Evolutionary conservation across 1,140 invertebrate genomes (phyloP).

Genomic region (Lordiphosa stackelbergi): DNA sequence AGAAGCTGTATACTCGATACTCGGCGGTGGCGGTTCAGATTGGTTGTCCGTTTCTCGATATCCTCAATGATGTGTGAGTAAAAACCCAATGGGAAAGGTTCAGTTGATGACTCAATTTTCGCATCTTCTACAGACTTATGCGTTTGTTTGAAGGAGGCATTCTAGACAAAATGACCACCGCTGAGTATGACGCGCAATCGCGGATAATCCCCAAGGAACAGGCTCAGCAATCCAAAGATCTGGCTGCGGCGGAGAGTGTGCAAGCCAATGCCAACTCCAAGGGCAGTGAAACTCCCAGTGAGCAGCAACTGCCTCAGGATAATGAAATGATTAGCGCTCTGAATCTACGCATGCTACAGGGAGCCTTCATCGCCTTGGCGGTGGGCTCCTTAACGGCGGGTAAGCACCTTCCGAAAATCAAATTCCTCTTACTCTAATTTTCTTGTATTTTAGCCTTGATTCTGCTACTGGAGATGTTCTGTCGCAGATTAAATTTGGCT

Average conservation of each 20-base stretch:
- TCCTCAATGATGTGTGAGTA: slow-evolving; percentile 83
- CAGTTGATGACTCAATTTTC: neutral
- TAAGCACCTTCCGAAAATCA: slow-evolving; percentile 4
- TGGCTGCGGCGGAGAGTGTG: slow-evolving; percentile 31
- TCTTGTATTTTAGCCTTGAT: slow-evolving; percentile 12
- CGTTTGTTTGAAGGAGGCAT: slow-evolving; percentile 85
- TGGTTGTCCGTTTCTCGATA: slow-evolving; percentile 84
- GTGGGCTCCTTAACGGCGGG: slow-evolving; percentile 78
- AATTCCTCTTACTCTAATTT: neutral
- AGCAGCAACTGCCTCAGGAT: slow-evolving; percentile 23
- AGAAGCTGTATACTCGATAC: slow-evolving; percentile 85
- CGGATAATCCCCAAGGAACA: slow-evolving; percentile 72
- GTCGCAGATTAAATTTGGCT: slow-evolving; percentile 15
- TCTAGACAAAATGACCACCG: slow-evolving; percentile 83
- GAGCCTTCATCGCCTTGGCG: slow-evolving; percentile 82
- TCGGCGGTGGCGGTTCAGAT: slow-evolving; percentile 85
- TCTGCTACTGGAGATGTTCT: slow-evolving; percentile 36
- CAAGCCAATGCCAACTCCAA: slow-evolving; percentile 45
- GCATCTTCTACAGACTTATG: slow-evolving; percentile 79
- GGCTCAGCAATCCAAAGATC: slow-evolving; percentile 53
- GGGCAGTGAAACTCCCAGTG: slow-evolving; percentile 12
- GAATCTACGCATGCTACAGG: slow-evolving; percentile 82
- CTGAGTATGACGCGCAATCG: slow-evolving; percentile 83
- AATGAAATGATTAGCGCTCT: slow-evolving; percentile 79
- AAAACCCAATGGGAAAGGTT: neutral